These are phyloP conservation scores for Pediacus dermestoides DNA, from an alignment of 2,888 invertebrate genomes.

Conservation along the genomic window DNA sequence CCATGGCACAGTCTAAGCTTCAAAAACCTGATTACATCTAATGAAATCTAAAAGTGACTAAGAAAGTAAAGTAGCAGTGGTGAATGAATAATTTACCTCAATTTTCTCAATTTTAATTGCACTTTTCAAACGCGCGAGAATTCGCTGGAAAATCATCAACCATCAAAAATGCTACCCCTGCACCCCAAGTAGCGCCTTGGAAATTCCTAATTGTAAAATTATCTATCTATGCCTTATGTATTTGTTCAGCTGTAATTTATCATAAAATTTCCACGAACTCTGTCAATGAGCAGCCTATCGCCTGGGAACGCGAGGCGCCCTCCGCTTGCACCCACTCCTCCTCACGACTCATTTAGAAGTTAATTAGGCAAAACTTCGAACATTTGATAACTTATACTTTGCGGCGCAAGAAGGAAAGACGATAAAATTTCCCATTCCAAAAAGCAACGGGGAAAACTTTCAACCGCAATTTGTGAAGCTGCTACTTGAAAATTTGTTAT, in stretches of 20 bases:
- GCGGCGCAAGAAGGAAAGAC: slow-evolving; percentile 33
- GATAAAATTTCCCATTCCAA: slow-evolving; percentile 41
- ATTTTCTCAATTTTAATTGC: too few species aligned
- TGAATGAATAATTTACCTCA: too few species aligned
- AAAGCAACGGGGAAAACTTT: slow-evolving; percentile 39
- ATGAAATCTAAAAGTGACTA: too few species aligned
- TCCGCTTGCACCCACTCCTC: too few species aligned
- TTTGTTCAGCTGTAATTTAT: slow-evolving; percentile 26
- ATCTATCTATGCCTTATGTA: slow-evolving; percentile 8
- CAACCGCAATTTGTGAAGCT: slow-evolving; percentile 43
- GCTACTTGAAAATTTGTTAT: slow-evolving; percentile 46
- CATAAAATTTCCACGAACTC: slow-evolving; percentile 24
- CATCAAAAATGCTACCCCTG: too few species aligned
- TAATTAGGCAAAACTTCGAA: slow-evolving; percentile 46
- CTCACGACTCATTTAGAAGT: slow-evolving; percentile 43
- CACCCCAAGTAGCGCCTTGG: too few species aligned
- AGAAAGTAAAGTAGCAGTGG: too few species aligned
- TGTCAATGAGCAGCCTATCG: slow-evolving; percentile 22
- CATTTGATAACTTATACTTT: slow-evolving; percentile 43
- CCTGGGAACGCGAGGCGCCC: slow-evolving; percentile 8
- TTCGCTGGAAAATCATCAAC: too few species aligned
- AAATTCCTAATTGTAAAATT: slow-evolving; percentile 5
- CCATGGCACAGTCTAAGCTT: too few species aligned
- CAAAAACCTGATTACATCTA: too few species aligned
- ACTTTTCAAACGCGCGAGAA: too few species aligned